Conservation (phyloP, 2,797 vertebrate species). For the Lindbergichthys nudifrons region DNA sequence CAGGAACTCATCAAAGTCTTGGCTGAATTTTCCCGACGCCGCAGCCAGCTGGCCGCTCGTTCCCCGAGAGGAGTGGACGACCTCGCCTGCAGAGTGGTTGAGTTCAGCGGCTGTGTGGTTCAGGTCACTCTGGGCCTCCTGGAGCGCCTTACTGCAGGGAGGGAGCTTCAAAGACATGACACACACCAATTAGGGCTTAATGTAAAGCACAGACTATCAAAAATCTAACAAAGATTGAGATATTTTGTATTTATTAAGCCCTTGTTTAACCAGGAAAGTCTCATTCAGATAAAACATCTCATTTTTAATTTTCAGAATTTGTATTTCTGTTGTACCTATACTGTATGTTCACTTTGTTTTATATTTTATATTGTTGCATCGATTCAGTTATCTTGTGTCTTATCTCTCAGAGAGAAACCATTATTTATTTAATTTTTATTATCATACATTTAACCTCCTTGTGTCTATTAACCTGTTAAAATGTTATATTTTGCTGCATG, state of each 20-base stretch:
- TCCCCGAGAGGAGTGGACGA: constrained; percentile 95
- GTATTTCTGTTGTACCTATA: too few species aligned
- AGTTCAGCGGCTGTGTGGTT: constrained; percentile 97
- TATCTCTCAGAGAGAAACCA: too few species aligned
- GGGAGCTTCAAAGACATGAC: constrained; percentile 86
- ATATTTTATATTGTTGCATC: too few species aligned
- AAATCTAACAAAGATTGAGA: constrained; percentile 24
- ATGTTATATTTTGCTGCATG: too few species aligned
- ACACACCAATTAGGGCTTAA: constrained; percentile 26
- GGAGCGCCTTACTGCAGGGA: constrained; percentile 94
- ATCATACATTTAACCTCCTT: too few species aligned
- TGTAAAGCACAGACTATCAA: constrained; percentile 5
- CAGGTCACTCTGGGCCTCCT: constrained; percentile 96
- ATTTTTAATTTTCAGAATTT: too few species aligned
- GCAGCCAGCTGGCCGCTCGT: constrained; percentile 94
- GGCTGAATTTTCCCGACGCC: constrained; percentile 97
- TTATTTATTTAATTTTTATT: too few species aligned
- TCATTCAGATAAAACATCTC: too few species aligned
- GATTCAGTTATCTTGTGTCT: too few species aligned
- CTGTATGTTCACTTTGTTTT: too few species aligned
- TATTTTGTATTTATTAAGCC: not conserved
- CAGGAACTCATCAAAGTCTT: constrained; percentile 98
- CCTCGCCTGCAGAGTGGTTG: constrained; percentile 97
- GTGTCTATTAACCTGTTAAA: too few species aligned
- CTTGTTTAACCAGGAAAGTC: too few species aligned